phyloP scores from a whole-genome alignment of 2,888 invertebrate species.

The Dicyrtomina minuta region DNA sequence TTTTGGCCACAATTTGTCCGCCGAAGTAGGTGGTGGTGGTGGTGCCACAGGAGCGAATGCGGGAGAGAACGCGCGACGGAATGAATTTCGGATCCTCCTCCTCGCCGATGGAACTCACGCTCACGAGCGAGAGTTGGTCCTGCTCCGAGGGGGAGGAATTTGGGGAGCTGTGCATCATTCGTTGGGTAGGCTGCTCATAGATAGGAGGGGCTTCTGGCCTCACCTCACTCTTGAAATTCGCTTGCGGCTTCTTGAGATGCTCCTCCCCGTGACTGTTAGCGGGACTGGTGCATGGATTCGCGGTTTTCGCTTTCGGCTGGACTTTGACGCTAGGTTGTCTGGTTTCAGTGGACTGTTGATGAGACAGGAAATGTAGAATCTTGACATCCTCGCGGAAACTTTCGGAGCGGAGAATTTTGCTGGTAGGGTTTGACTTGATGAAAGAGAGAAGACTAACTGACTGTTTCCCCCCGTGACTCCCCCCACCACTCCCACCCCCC shows the following conservation, averaged over 20 bases:
- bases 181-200: too few species aligned
- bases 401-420: constrained; percentile 54
- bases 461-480: background rate
- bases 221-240: background rate
- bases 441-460: constrained; percentile 24
- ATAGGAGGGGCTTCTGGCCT: too few species aligned
- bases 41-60: constrained; percentile 85
- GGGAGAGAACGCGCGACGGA: constrained; percentile 72
- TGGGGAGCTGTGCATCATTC: too few species aligned
- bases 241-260: too few species aligned
- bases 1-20: constrained; percentile 68
- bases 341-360: too few species aligned
- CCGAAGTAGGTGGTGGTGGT: constrained; percentile 88
- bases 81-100: constrained; percentile 55
- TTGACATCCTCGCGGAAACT: constrained; percentile 39
- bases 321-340: too few species aligned
- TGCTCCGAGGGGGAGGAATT: background rate
- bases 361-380: too few species aligned
- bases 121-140: constrained; percentile 40
- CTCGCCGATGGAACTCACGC: constrained; percentile 5
- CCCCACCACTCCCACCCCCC: too few species aligned
- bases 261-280: too few species aligned
- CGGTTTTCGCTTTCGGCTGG: background rate
- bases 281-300: background rate
- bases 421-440: constrained; percentile 54